phyloP scores from a whole-genome alignment of 2,888 invertebrate genomes.

The Geotrupes spiniger region DNA sequence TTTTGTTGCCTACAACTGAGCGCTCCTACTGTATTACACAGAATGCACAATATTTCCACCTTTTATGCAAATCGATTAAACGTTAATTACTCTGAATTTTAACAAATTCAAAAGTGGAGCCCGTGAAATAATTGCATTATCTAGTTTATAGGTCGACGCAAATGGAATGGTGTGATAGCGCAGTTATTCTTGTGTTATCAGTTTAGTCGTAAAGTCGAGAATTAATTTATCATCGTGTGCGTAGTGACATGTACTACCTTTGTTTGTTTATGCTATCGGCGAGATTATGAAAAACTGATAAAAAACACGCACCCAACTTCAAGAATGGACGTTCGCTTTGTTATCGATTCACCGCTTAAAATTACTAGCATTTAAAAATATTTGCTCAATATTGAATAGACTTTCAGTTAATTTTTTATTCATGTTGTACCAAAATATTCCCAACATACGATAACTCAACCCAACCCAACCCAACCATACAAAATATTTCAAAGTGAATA shows the following conservation, averaged over 20 bases:
- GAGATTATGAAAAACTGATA: constrained; percentile 15
- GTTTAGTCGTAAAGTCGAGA: constrained; percentile 11
- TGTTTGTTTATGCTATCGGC: constrained; percentile 9
- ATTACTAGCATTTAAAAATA: background rate
- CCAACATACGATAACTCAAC: too few species aligned
- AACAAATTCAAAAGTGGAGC: background rate
- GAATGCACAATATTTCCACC: too few species aligned
- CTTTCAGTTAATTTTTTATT: too few species aligned
- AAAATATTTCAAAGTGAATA: too few species aligned
- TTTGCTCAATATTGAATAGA: constrained; percentile 1
- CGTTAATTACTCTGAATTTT: background rate
- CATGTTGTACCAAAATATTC: too few species aligned
- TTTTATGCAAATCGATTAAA: background rate
- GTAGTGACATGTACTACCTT: constrained; percentile 11
- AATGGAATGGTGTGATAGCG: background rate
- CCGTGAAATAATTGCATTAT: background rate
- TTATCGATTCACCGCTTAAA: background rate
- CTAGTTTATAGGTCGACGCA: background rate
- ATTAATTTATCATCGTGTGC: constrained; percentile 13
- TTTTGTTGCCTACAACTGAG: too few species aligned
- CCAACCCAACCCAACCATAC: too few species aligned
- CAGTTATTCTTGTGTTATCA: constrained; percentile 8
- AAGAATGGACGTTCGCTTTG: constrained; percentile 7
- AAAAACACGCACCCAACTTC: constrained; percentile 20
- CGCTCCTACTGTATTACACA: too few species aligned